These are phyloP conservation scores for Drosophila rufa DNA, from an alignment of 1,140 invertebrate species.

Conservation along the genomic window DNA sequence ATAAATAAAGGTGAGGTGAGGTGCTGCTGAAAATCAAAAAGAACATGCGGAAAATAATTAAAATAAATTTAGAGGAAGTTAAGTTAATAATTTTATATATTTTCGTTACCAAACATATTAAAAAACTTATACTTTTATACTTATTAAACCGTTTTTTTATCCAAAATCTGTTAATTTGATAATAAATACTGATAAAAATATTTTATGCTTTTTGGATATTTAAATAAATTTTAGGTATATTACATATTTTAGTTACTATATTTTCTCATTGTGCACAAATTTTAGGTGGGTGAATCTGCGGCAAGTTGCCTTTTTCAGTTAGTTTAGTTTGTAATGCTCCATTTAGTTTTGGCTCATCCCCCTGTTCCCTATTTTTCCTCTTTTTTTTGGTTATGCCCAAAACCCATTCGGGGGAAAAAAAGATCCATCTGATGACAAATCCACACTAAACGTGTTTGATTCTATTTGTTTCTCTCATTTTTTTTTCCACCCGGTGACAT, in stretches of 20 bases:
- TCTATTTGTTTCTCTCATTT: conserved; percentile 58
- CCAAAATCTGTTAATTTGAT: too few relatives aligned
- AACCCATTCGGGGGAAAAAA: conserved; percentile 3
- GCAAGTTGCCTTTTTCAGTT: conserved; percentile 72
- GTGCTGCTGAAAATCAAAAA: neutral
- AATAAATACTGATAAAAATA: neutral
- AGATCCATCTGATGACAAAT: conserved; percentile 73
- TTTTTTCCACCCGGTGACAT: conserved; percentile 40
- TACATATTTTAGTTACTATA: neutral
- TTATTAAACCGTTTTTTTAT: too few relatives aligned
- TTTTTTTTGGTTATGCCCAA: conserved; percentile 25
- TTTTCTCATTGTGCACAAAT: conserved; percentile 12
- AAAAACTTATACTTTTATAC: too few relatives aligned
- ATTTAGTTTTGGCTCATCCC: conserved; percentile 64
- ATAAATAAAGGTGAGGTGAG: too few relatives aligned
- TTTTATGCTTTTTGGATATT: too few relatives aligned
- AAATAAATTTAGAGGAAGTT: neutral
- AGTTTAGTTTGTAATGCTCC: conserved; percentile 81
- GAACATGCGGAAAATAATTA: neutral
- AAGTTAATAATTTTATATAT: neutral
- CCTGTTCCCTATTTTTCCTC: neutral
- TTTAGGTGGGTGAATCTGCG: conserved; percentile 30
- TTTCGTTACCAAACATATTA: too few relatives aligned
- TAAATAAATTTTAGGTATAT: neutral
- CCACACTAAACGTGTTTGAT: conserved; percentile 80